Percentiles rank a stretch among this genome's conserved stretches.
phyloP scores from a whole-genome alignment of 2,797 vertebrate genomes.

The Sebastes wilsoni region DNA sequence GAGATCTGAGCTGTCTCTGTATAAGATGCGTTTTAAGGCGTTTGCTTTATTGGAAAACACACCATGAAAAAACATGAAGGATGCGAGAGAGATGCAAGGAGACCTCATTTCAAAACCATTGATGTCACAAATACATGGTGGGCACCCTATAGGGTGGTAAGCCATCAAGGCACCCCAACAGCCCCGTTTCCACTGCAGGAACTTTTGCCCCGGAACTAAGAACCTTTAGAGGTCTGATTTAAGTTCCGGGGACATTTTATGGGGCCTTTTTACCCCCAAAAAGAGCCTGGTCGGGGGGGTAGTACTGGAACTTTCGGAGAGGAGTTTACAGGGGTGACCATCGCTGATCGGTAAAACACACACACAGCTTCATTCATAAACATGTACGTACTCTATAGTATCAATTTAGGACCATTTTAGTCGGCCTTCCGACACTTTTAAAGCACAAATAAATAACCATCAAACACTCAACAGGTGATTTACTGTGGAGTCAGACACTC shows the following conservation, averaged over 20 bases:
- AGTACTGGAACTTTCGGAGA: too few species aligned
- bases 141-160: background rate
- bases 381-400: too few species aligned
- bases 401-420: too few species aligned
- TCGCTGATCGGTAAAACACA: background rate
- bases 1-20: constrained; percentile 9
- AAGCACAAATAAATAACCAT: too few species aligned
- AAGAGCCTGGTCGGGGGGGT: too few species aligned
- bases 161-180: background rate
- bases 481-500: too few species aligned
- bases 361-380: background rate
- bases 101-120: background rate
- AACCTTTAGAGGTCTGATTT: background rate
- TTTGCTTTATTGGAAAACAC: constrained; percentile 33
- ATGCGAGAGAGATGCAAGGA: background rate
- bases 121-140: background rate
- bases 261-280: too few species aligned
- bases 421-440: too few species aligned
- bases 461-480: too few species aligned
- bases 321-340: too few species aligned
- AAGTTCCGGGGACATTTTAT: too few species aligned
- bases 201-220: background rate
- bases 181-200: background rate
- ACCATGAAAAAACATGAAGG: background rate
- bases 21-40: constrained; percentile 21